These are phyloP conservation scores for Ivindomyrus marchei DNA, from an alignment of 2,113 vertebrate genomes.

Conservation along the genomic window DNA sequence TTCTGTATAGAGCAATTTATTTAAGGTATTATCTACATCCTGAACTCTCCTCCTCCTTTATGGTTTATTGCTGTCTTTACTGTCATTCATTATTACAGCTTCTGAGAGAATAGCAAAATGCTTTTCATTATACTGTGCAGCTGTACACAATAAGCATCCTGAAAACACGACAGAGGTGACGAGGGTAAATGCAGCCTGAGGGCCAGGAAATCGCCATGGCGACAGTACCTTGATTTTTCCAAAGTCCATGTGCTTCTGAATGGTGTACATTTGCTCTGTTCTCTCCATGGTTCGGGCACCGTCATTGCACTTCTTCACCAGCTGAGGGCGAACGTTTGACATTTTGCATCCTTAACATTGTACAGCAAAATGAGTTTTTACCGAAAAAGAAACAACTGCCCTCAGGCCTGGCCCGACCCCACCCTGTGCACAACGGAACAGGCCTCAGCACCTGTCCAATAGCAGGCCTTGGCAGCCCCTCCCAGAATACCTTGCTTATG, in stretches of 20 bases:
- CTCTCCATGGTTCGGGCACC: slow-evolving; percentile 86
- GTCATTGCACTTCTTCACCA: slow-evolving; percentile 84
- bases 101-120: neutral
- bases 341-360: neutral
- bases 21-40: neutral
- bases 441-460: neutral
- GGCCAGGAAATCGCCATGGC: neutral
- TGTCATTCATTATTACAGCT: neutral
- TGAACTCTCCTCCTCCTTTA: neutral
- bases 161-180: neutral
- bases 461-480: neutral
- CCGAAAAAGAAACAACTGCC: neutral
- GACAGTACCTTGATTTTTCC: slow-evolving; percentile 82
- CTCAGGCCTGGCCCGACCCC: neutral
- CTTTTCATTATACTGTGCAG: neutral
- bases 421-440: neutral
- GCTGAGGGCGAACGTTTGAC: slow-evolving; percentile 46
- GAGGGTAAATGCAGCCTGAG: neutral
- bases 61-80: neutral
- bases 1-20: neutral
- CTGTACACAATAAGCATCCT: neutral
- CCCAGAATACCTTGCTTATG: slow-evolving; percentile 79
- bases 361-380: neutral
- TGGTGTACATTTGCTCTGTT: slow-evolving; percentile 86
- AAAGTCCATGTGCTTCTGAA: slow-evolving; percentile 92